These are phyloP conservation scores for Otolemur crassicaudatus DNA, from an alignment of 2,797 vertebrate species.

Conservation along the genomic window DNA sequence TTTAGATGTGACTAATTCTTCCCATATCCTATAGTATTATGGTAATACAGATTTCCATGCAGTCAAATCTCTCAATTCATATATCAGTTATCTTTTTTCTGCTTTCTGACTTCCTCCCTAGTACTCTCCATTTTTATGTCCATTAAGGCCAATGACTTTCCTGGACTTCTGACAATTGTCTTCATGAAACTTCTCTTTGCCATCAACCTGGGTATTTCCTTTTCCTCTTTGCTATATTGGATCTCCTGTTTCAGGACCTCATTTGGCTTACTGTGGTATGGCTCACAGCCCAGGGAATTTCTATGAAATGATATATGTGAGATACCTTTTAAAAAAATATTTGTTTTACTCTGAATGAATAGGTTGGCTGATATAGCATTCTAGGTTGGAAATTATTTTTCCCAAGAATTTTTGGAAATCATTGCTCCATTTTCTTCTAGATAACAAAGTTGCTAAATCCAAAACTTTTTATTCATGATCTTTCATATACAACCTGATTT, in stretches of 20 bases:
- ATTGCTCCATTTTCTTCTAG: background rate
- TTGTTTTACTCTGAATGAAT: background rate
- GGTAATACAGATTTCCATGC: background rate
- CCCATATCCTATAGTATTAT: background rate
- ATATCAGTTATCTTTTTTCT: background rate
- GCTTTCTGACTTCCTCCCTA: background rate
- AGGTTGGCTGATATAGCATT: background rate
- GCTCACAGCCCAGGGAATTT: background rate
- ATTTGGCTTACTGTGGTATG: background rate
- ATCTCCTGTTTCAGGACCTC: background rate
- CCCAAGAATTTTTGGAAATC: background rate
- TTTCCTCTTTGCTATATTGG: background rate
- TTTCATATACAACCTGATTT: background rate
- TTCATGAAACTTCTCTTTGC: slow-evolving; percentile 14
- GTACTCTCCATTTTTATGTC: background rate
- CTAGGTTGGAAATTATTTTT: background rate
- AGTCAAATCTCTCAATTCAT: slow-evolving; percentile 15
- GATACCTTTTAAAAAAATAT: background rate
- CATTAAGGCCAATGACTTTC: slow-evolving; percentile 8
- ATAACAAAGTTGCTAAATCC: background rate
- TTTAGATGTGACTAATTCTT: background rate
- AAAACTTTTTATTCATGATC: slow-evolving; percentile 20
- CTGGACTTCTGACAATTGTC: background rate
- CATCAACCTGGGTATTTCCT: background rate
- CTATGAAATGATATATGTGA: background rate